Evolutionary conservation across 2,113 vertebrate species (phyloP).

Genomic region (Myrmophylax atrothorax): DNA sequence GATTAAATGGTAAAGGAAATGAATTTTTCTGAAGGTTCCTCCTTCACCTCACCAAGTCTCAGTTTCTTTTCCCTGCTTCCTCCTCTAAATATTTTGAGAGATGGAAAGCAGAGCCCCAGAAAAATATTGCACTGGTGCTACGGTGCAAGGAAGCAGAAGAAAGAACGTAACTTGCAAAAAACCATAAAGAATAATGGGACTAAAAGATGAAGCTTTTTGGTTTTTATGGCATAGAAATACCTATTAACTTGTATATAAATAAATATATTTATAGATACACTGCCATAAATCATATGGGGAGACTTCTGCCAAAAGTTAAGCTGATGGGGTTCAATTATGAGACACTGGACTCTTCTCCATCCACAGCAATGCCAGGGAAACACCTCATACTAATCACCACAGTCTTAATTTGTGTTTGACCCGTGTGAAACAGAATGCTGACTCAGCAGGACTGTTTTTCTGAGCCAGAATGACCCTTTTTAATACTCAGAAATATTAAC

Average conservation of each 20-base stretch:
- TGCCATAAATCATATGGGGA: not conserved
- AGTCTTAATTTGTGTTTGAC: not conserved
- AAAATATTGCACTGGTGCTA: not conserved
- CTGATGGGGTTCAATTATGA: not conserved
- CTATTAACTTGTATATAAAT: not conserved
- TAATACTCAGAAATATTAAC: not conserved
- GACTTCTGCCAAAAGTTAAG: not conserved
- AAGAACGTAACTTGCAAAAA: not conserved
- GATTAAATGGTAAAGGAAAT: not conserved
- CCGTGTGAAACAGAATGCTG: not conserved
- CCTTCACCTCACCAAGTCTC: not conserved
- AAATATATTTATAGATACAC: not conserved
- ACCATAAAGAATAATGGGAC: not conserved
- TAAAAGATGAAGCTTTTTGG: not conserved
- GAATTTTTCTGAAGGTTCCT: not conserved
- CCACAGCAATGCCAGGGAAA: not conserved
- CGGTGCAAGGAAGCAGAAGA: not conserved
- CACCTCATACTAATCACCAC: not conserved
- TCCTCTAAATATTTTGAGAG: not conserved
- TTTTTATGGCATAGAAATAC: not conserved
- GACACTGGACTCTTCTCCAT: not conserved
- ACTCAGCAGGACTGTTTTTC: not conserved
- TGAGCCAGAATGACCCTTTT: not conserved
- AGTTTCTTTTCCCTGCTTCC: not conserved
- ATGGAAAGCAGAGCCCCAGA: not conserved